These are phyloP conservation scores for Lucilia sericata DNA, from an alignment of 1,140 invertebrate species.

Conservation along the genomic window DNA sequence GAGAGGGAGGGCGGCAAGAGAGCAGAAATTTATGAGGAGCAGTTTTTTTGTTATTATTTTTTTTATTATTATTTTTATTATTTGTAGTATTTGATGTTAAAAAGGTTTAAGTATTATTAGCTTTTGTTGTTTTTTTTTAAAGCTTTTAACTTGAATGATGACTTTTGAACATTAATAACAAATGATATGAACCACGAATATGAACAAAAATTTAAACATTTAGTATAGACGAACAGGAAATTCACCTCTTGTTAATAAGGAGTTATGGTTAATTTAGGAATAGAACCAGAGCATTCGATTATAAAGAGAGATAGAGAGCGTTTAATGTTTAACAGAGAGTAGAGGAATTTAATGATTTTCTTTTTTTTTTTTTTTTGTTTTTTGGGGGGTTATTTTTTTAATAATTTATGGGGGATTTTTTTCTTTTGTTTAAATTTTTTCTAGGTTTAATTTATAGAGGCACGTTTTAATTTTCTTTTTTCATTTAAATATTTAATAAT, in stretches of 20 bases:
- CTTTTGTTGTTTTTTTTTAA: not conserved
- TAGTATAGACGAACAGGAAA: not conserved
- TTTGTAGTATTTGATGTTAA: too few species aligned
- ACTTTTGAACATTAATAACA: not conserved
- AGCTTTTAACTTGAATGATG: not conserved
- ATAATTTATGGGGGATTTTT: not conserved
- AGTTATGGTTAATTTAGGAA: not conserved
- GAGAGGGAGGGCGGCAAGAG: too few species aligned
- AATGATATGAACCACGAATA: not conserved
- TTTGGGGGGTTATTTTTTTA: not conserved
- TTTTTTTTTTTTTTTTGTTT: conserved; percentile 3
- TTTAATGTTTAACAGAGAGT: not conserved
- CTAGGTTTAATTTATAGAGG: conserved; percentile 31
- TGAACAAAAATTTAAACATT: too few species aligned
- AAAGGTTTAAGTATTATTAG: not conserved
- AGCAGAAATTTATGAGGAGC: too few species aligned
- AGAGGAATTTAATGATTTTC: not conserved
- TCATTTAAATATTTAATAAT: not conserved
- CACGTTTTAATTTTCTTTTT: conserved; percentile 17
- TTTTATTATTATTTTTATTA: too few species aligned
- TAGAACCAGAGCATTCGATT: not conserved
- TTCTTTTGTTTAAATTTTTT: not conserved
- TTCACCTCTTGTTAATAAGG: not conserved
- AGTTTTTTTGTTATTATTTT: too few species aligned
- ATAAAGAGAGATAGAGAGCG: not conserved